phyloP scores from a whole-genome alignment of 2,797 vertebrate genomes.

The Orientallactaga sibirica region DNA sequence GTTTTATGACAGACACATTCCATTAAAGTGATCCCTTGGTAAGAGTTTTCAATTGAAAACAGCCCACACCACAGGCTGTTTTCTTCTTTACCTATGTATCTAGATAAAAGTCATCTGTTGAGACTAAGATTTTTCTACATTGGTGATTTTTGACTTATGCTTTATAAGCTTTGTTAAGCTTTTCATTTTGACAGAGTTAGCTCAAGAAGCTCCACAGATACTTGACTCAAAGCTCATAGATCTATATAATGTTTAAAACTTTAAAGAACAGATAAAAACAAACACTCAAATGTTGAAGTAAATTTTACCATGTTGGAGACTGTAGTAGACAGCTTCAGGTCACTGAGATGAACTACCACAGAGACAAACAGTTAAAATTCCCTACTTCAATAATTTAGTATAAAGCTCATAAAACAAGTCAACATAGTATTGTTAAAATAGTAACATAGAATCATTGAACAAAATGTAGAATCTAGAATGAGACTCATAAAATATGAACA shows the following conservation, averaged over 20 bases:
- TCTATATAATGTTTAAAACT: background rate
- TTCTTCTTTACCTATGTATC: background rate
- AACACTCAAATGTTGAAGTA: background rate
- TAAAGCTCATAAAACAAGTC: no score
- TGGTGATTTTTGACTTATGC: background rate
- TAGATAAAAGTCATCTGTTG: constrained; percentile 1
- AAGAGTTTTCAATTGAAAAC: constrained; percentile 9
- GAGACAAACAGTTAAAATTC: no score
- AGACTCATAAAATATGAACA: no score
- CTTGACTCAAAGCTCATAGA: background rate
- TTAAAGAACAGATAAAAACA: background rate
- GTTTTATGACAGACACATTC: background rate
- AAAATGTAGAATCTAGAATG: no score
- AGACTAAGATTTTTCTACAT: background rate
- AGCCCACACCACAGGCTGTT: background rate
- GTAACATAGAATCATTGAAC: no score
- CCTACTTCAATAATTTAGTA: no score
- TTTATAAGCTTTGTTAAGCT: background rate
- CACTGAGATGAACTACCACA: no score
- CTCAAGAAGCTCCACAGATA: background rate
- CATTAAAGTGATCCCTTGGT: background rate
- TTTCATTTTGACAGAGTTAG: background rate
- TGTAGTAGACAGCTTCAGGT: no score
- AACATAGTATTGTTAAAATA: no score
- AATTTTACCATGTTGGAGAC: background rate